Percentiles rank a stretch among this genome's conserved stretches.
These are phyloP conservation scores for Panurus biarmicus DNA, from an alignment of 2,113 vertebrate genomes.

Conservation along the genomic window DNA sequence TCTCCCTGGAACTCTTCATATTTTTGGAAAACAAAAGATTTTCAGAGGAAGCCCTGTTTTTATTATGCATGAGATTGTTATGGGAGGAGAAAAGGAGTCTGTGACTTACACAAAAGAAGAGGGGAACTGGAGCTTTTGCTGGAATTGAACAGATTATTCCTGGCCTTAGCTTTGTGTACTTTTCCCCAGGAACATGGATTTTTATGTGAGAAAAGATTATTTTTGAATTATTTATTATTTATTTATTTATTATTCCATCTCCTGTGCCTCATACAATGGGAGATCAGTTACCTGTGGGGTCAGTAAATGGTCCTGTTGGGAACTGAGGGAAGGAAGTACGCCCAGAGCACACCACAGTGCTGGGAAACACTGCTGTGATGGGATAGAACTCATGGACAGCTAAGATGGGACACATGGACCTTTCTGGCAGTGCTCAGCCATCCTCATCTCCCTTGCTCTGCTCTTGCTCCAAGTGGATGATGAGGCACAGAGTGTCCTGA, in stretches of 20 bases:
- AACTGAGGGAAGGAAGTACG: not conserved
- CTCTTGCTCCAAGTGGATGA: slow-evolving; percentile 15
- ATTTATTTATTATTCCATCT: not conserved
- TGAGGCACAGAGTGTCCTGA: not conserved
- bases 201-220: slow-evolving; percentile 56
- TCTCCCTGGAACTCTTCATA: slow-evolving; percentile 56
- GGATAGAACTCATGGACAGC: not conserved
- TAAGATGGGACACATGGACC: not conserved
- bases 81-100: slow-evolving; percentile 55
- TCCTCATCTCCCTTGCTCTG: not conserved
- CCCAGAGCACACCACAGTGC: not conserved
- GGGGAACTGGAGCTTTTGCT: slow-evolving; percentile 30
- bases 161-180: slow-evolving; percentile 45
- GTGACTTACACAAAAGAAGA: slow-evolving; percentile 37
- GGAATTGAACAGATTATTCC: slow-evolving; percentile 50
- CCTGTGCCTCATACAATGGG: not conserved
- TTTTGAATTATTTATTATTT: slow-evolving; percentile 42
- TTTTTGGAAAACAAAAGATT: slow-evolving; percentile 65
- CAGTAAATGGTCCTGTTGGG: not conserved
- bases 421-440: not conserved
- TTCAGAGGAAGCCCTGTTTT: slow-evolving; percentile 61
- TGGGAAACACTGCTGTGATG: not conserved
- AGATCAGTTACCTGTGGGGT: slow-evolving; percentile 37
- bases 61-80: slow-evolving; percentile 59
- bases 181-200: slow-evolving; percentile 51